These are phyloP conservation scores for Anthopleura sola DNA, from an alignment of 64 coral and sea anemone genomes.

Conservation along the genomic window DNA sequence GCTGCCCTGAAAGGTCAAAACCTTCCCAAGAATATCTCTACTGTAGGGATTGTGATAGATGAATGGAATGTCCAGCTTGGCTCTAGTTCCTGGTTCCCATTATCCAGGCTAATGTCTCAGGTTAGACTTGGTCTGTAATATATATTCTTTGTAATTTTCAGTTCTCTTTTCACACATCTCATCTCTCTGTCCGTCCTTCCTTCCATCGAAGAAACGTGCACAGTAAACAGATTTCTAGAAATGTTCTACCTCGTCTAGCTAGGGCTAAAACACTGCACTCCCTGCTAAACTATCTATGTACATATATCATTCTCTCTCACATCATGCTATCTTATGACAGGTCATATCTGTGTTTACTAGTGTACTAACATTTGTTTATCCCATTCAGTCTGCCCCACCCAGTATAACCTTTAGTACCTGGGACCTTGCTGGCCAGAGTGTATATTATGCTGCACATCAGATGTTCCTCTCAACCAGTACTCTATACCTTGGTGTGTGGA, in stretches of 20 bases:
- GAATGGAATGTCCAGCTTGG: constrained; percentile 69
- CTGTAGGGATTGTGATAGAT: constrained; percentile 94
- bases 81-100: constrained; percentile 12
- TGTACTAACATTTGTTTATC: not conserved
- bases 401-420: constrained; percentile 92
- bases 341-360: no score
- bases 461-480: constrained; percentile 95
- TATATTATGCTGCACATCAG: constrained; percentile 95
- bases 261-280: no score
- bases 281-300: no score
- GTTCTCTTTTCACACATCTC: not conserved
- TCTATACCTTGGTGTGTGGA: constrained; percentile 95
- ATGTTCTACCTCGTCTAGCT: no score
- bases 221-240: no score
- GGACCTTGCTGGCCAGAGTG: constrained; percentile 91
- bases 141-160: not conserved
- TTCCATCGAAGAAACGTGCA: no score
- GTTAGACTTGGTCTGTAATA: not conserved
- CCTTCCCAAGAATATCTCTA: constrained; percentile 78
- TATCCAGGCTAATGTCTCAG: not conserved
- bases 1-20: constrained; percentile 70
- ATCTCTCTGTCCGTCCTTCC: not conserved
- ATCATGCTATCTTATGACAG: not conserved
- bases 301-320: not conserved
- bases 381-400: constrained; percentile 51